Evolutionary conservation across 2,113 vertebrate genomes (phyloP).

Genomic region (Clarias magur): DNA sequence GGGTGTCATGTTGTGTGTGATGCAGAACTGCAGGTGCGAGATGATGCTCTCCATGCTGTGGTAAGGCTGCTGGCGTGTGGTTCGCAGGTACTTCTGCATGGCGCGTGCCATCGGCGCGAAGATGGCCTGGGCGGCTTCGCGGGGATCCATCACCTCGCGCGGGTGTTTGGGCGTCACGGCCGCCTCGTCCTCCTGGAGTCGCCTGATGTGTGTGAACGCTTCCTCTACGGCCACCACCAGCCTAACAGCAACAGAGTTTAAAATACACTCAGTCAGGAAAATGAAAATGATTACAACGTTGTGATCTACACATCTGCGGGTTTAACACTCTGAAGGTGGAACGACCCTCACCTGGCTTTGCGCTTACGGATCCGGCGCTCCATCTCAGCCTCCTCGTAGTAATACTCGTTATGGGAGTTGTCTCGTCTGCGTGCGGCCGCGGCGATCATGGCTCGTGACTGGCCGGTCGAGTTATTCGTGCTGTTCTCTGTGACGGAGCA

Average conservation of each 20-base stretch:
- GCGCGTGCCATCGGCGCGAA: conserved; percentile 96
- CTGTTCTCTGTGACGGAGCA: conserved; percentile 77
- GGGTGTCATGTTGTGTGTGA: conserved; percentile 96
- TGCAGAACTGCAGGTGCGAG: conserved; percentile 95
- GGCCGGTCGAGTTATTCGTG: conserved; percentile 89
- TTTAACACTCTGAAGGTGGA: neutral
- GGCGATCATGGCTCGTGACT: conserved; percentile 89
- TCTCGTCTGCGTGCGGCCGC: conserved; percentile 87
- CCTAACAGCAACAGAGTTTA: conserved; percentile 63
- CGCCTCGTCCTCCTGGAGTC: conserved; percentile 88
- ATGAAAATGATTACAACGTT: neutral
- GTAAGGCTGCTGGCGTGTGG: conserved; percentile 93
- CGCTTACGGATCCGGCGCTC: conserved; percentile 89
- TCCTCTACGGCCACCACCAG: conserved; percentile 94
- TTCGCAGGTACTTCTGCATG: conserved; percentile 97
- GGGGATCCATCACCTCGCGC: conserved; percentile 91
- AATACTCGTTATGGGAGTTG: conserved; percentile 94
- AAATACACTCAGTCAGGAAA: neutral
- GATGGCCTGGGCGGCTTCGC: conserved; percentile 94
- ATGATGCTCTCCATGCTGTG: conserved; percentile 99
- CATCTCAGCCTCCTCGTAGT: conserved; percentile 95
- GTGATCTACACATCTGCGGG: neutral
- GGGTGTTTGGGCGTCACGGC: conserved; percentile 80
- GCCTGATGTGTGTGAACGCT: conserved; percentile 95
- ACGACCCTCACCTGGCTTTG: conserved; percentile 81